phyloP scores from a whole-genome alignment of 2,888 invertebrate genomes.

The Hypercompe scribonia region DNA sequence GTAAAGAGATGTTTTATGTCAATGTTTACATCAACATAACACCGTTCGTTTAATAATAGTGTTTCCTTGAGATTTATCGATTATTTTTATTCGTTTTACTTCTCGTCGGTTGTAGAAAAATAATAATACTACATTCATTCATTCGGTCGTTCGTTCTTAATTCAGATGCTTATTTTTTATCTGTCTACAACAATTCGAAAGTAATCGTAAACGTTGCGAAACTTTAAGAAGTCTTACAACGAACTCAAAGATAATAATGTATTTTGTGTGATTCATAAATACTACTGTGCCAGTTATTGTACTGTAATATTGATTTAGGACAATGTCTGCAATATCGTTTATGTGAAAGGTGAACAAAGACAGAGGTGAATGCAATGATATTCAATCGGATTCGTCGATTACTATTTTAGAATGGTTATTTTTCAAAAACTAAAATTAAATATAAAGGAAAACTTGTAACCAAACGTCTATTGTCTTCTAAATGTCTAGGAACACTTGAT shows the following conservation, averaged over 20 bases:
- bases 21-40: slow-evolving; percentile 35
- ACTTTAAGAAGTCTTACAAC: slow-evolving; percentile 32
- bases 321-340: slow-evolving; percentile 22
- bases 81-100: slow-evolving; percentile 8
- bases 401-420: neutral
- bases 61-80: slow-evolving; percentile 5
- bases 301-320: slow-evolving; percentile 28
- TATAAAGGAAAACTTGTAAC: slow-evolving; percentile 15
- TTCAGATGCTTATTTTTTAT: slow-evolving; percentile 22
- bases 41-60: slow-evolving; percentile 21
- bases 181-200: slow-evolving; percentile 18
- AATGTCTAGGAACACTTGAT: slow-evolving; percentile 49
- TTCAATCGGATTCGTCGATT: slow-evolving; percentile 14
- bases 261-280: slow-evolving; percentile 41
- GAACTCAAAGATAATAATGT: slow-evolving; percentile 28
- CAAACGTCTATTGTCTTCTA: slow-evolving; percentile 39
- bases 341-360: slow-evolving; percentile 43
- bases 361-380: slow-evolving; percentile 42
- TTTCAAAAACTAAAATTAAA: slow-evolving; percentile 13
- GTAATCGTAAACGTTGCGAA: slow-evolving; percentile 18
- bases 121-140: slow-evolving; percentile 4
- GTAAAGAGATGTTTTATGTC: slow-evolving; percentile 10
- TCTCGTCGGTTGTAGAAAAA: slow-evolving; percentile 2
- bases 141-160: slow-evolving; percentile 8
- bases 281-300: slow-evolving; percentile 38